Percentiles rank a stretch among this genome's conserved stretches.
Conservation (phyloP, 2,113 vertebrate species). For the Tachysurus fulvidraco region DNA sequence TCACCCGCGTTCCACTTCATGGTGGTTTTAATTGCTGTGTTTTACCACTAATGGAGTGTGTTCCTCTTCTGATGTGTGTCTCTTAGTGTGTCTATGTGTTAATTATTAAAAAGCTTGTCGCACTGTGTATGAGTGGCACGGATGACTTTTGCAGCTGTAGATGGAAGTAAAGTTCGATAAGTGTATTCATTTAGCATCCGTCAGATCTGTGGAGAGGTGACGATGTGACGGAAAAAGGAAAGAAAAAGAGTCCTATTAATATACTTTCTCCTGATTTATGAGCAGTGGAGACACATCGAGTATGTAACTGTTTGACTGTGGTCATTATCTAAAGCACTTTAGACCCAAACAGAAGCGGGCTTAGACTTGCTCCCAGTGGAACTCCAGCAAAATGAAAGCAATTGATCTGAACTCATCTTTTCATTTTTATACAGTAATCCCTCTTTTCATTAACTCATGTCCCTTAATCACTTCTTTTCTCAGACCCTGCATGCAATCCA, state of each 20-base stretch:
- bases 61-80: background rate
- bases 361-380: slow-evolving; percentile 40
- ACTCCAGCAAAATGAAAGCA: slow-evolving; percentile 22
- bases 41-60: slow-evolving; percentile 17
- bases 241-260: slow-evolving; percentile 26
- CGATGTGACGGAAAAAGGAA: background rate
- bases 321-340: slow-evolving; percentile 56
- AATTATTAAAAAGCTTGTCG: background rate
- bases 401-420: slow-evolving; percentile 50
- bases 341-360: slow-evolving; percentile 20
- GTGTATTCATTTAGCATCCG: slow-evolving; percentile 10
- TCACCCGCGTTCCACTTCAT: background rate
- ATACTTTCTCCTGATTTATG: slow-evolving; percentile 44
- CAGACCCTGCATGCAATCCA: background rate
- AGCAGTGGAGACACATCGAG: slow-evolving; percentile 9
- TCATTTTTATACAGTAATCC: slow-evolving; percentile 51
- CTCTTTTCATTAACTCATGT: slow-evolving; percentile 26
- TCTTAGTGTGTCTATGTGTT: background rate
- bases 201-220: background rate
- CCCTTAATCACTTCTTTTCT: background rate
- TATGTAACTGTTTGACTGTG: slow-evolving; percentile 24
- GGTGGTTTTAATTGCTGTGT: slow-evolving; percentile 15
- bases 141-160: background rate
- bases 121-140: slow-evolving; percentile 7
- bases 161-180: slow-evolving; percentile 20